Base-by-base conservation (phyloP, 2,888 invertebrate genomes). In the Ernsta delagoae region DNA sequence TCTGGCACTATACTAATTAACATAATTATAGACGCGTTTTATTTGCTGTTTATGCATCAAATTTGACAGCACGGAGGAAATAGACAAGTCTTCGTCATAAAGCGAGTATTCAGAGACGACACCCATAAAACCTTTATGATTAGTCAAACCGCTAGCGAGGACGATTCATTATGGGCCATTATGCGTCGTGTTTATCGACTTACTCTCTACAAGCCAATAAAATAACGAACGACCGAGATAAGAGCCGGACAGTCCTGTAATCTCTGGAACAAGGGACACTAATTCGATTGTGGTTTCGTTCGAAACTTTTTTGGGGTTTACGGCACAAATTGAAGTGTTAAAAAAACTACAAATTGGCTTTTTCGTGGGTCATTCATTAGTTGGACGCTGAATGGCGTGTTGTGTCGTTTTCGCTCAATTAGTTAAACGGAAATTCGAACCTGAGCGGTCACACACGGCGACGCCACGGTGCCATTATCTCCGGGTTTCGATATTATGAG, bases 241-340 rank as follows among this genome's bases (percentile, higher is more conserved):
- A 92, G 87, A 87, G 83, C 85, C 87, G 89, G 93, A 92, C 92
- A 90, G 89, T 90, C 88, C 87, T 90, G 91, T 92, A 93, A 93
- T 93, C 93, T 93, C 89, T 89, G 88, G 89, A 92, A 93, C 93
- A 93, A 92, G 92, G 93, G 92, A 92, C 92, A 92, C 93, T 93
- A 93, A 93, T 93, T 93, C 91, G 92, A 92, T 92, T 93, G 93
- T 93, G 93, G 93, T 93, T 92, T 92, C 86, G 89, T 90, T 85
- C 83, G 87, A 88, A 85, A 83, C 87, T 89, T 90, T 90, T 91
- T 93, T 89, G 84, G 89, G 87, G 87, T 90, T 90, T 91, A 90
- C 87, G 90, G 89, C 92, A 92, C 93, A 92, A 92, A 92, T 92
- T 92, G 90, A 90, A 88, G 92, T 86, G 89, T 91, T 87, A 90